phyloP scores from a whole-genome alignment of 1,140 invertebrate genomes.

The Zaprionus nigranus region DNA sequence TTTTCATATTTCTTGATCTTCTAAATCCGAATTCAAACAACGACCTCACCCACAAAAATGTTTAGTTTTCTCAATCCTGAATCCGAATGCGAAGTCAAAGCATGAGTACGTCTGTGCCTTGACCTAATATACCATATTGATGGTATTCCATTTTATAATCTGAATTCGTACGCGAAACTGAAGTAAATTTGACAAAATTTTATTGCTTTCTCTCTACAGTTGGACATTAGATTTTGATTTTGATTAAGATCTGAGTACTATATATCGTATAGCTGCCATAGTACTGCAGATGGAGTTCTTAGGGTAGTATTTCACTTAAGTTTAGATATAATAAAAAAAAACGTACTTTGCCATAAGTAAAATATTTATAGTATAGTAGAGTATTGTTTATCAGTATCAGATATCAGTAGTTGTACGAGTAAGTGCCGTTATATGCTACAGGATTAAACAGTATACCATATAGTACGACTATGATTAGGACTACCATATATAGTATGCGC shows the following conservation, averaged over 20 bases:
- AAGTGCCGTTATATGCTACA: constrained; percentile 47
- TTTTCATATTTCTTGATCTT: no score
- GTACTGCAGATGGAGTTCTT: constrained; percentile 4
- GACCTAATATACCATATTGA: no score
- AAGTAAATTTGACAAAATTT: constrained; percentile 1
- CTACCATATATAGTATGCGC: constrained; percentile 24
- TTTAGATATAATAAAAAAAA: constrained; percentile 11
- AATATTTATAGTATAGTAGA: not conserved
- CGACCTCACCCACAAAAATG: no score
- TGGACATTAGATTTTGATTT: not conserved
- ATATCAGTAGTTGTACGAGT: constrained; percentile 31
- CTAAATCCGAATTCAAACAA: no score
- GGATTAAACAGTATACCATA: constrained; percentile 36
- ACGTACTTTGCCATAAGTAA: constrained; percentile 20
- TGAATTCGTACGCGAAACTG: not conserved
- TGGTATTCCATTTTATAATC: not conserved
- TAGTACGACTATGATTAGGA: constrained; percentile 35
- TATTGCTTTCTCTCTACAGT: constrained; percentile 7
- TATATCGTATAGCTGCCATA: not conserved
- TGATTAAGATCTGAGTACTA: not conserved
- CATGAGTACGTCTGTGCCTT: no score
- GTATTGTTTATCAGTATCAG: constrained; percentile 21
- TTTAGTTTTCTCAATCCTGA: no score
- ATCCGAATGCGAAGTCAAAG: no score
- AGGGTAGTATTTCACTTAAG: not conserved